A percentile compares a stretch with the other conserved stretches of the same genome.
Conservation (phyloP, 2,113 vertebrate species). For the Machaerirhynchus nigripectus region DNA sequence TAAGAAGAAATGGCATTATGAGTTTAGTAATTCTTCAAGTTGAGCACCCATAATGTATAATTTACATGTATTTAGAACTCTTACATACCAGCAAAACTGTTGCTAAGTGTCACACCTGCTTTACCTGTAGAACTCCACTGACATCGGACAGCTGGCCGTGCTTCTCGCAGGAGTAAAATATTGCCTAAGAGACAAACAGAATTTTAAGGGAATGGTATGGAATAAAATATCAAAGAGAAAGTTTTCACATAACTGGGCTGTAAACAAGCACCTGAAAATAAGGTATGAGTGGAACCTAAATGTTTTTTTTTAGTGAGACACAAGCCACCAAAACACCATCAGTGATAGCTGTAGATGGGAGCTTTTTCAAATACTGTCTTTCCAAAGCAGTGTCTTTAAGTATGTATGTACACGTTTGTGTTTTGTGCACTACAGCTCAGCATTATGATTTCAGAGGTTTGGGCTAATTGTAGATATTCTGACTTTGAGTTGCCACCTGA, state of each 20-base stretch:
- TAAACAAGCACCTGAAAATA: background rate
- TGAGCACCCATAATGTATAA: background rate
- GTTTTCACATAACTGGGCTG: background rate
- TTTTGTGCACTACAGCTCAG: background rate
- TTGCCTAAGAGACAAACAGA: background rate
- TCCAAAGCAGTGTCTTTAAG: background rate
- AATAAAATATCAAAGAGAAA: background rate
- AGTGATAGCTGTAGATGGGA: background rate
- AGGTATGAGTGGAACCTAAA: background rate
- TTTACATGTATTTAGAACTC: background rate
- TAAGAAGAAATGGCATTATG: background rate
- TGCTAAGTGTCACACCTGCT: fast-evolving
- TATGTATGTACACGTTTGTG: background rate
- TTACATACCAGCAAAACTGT: background rate
- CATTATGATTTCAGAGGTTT: background rate
- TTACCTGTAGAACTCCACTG: background rate
- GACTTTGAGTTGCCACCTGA: background rate
- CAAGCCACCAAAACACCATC: background rate
- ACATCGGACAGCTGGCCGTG: fast-evolving
- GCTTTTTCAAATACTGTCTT: background rate
- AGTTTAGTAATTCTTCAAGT: background rate
- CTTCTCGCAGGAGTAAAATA: background rate
- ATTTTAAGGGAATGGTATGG: background rate
- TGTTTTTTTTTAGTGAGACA: background rate
- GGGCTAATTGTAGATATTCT: background rate